Conservation (phyloP, 2,888 invertebrate genomes). For the Sipha maydis region DNA sequence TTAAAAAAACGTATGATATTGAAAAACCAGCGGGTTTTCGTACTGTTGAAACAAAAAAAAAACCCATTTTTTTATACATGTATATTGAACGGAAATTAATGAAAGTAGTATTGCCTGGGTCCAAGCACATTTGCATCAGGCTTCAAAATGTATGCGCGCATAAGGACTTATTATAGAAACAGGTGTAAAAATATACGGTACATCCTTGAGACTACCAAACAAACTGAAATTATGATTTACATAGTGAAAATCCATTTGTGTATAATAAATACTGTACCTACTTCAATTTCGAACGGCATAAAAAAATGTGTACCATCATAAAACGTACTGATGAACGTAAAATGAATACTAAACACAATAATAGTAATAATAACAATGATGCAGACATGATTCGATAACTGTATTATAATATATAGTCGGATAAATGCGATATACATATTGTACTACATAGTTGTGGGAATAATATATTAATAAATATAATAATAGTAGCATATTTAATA, state of each 20-base stretch:
- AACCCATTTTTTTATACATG: neutral
- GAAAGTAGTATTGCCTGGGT: neutral
- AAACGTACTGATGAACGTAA: neutral
- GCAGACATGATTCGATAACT: neutral
- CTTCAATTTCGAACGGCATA: neutral
- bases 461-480: too few relatives aligned
- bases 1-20: neutral
- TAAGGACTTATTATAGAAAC: neutral
- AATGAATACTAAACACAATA: slow-evolving; percentile 7
- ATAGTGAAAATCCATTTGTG: neutral
- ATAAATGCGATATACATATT: neutral
- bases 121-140: neutral
- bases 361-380: too few relatives aligned
- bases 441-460: neutral
- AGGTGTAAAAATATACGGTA: slow-evolving; percentile 24
- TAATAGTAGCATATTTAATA: too few relatives aligned
- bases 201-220: slow-evolving; percentile 16
- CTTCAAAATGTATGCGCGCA: neutral
- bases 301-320: neutral
- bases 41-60: neutral
- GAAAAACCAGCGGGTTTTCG: neutral
- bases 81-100: neutral
- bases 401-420: neutral
- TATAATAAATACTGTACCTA: too few relatives aligned
- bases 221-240: neutral